Evolutionary conservation across 2,888 invertebrate species (phyloP).

Genomic region (Eilema caniola): DNA sequence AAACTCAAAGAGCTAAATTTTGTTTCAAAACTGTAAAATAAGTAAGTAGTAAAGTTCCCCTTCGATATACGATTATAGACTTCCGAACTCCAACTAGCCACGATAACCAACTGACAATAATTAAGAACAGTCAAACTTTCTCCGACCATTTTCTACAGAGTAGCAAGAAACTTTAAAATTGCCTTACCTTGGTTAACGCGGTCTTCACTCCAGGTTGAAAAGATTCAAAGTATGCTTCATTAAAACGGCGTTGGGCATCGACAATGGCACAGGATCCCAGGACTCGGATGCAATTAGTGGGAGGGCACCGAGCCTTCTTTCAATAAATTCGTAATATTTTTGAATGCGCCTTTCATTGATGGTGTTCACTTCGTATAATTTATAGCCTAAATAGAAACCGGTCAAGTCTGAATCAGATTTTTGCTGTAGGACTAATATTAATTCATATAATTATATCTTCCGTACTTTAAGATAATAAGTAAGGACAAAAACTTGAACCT

Average conservation of each 20-base stretch:
- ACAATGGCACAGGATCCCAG: slow-evolving; percentile 71
- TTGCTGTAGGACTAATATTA: neutral
- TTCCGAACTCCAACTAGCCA: slow-evolving; percentile 47
- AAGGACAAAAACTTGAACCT: too few relatives aligned
- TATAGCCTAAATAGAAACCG: neutral
- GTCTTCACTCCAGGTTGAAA: slow-evolving; percentile 65
- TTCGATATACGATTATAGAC: slow-evolving; percentile 49
- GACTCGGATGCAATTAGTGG: slow-evolving; percentile 77
- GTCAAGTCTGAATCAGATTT: neutral
- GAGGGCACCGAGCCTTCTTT: slow-evolving; percentile 34
- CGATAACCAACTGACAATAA: slow-evolving; percentile 73
- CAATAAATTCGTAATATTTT: slow-evolving; percentile 37
- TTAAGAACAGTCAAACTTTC: slow-evolving; percentile 72
- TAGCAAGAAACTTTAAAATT: slow-evolving; percentile 72
- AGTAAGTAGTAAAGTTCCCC: slow-evolving; percentile 18
- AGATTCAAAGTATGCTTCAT: slow-evolving; percentile 80
- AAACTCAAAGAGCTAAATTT: slow-evolving; percentile 10
- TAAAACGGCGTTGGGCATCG: slow-evolving; percentile 72
- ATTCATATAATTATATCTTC: too few relatives aligned
- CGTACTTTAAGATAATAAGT: too few relatives aligned
- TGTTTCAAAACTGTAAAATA: slow-evolving; percentile 23
- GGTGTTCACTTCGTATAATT: slow-evolving; percentile 12
- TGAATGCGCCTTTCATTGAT: slow-evolving; percentile 35
- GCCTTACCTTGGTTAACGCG: slow-evolving; percentile 69
- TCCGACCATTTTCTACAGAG: slow-evolving; percentile 66